Conservation (phyloP, 1,140 invertebrate species). For the Stratiolaelaps scimitus region DNA sequence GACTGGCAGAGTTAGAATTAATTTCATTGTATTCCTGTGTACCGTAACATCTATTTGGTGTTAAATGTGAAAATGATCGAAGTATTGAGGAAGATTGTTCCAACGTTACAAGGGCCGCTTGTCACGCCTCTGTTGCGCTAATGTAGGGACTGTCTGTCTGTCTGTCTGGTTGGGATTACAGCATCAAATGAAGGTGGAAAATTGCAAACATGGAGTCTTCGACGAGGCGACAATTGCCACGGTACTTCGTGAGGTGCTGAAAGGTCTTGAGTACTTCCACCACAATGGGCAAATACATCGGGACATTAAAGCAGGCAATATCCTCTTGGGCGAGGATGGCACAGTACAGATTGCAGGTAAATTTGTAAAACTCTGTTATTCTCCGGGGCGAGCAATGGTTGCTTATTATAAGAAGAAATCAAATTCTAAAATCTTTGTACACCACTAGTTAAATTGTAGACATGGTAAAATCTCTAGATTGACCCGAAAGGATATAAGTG, state of each 20-base stretch:
- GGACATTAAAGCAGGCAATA: slow-evolving; percentile 93
- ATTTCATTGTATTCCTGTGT: no score
- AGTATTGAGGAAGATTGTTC: no score
- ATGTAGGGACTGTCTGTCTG: no score
- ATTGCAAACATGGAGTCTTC: slow-evolving; percentile 90
- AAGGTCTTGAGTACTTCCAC: slow-evolving; percentile 97
- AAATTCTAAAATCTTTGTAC: background rate
- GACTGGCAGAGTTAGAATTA: no score
- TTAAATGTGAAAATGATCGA: no score
- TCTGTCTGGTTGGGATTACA: slow-evolving; percentile 45
- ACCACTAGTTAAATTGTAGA: background rate
- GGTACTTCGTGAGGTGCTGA: slow-evolving; percentile 91
- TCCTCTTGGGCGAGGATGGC: slow-evolving; percentile 93
- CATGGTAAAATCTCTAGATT: slow-evolving; percentile 27
- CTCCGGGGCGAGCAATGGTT: no score
- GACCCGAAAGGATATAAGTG: background rate
- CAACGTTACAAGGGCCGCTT: no score
- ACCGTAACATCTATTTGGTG: no score
- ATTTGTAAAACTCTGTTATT: background rate
- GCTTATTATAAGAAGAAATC: background rate
- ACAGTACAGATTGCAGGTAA: slow-evolving; percentile 79
- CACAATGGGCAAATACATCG: slow-evolving; percentile 96
- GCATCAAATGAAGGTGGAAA: slow-evolving; percentile 76
- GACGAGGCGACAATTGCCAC: slow-evolving; percentile 98
- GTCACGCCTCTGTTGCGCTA: no score